phyloP scores from a whole-genome alignment of 2,113 vertebrate species.

The Oncorhynchus clarkii region DNA sequence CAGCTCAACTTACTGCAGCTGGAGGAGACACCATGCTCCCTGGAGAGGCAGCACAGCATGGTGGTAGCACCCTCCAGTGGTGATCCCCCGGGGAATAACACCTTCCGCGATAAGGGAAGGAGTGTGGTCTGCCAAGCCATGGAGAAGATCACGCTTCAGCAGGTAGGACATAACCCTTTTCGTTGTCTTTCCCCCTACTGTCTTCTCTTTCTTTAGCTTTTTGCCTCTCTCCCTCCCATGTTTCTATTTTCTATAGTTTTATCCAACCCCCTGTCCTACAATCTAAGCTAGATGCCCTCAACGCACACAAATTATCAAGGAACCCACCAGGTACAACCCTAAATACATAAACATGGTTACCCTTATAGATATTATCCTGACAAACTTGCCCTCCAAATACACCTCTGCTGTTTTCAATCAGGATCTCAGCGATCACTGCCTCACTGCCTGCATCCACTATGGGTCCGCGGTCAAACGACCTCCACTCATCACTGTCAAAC shows the following conservation, averaged over 20 bases:
- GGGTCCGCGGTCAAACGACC: too few species aligned
- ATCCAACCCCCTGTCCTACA: neutral
- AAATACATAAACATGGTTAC: too few species aligned
- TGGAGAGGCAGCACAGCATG: conserved; percentile 62
- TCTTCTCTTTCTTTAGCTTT: neutral
- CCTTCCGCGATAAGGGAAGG: conserved; percentile 62
- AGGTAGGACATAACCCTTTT: conserved; percentile 60
- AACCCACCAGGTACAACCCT: too few species aligned
- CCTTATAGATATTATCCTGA: too few species aligned
- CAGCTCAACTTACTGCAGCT: conserved; percentile 90
- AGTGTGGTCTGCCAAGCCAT: conserved; percentile 45
- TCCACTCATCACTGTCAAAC: too few species aligned
- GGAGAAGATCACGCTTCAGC: conserved; percentile 53
- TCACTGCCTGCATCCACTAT: too few species aligned
- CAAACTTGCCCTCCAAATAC: too few species aligned
- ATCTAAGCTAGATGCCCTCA: too few species aligned
- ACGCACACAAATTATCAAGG: too few species aligned
- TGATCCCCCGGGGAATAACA: conserved; percentile 31
- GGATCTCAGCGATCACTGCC: too few species aligned
- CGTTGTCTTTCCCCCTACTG: too few species aligned
- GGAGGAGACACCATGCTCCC: conserved; percentile 77
- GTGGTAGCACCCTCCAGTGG: conserved; percentile 38
- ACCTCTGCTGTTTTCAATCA: too few species aligned
- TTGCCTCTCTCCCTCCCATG: neutral
- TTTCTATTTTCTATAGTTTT: neutral